Base-by-base conservation (phyloP, 2,113 vertebrate genomes). In the Telmatochromis sp. region DNA sequence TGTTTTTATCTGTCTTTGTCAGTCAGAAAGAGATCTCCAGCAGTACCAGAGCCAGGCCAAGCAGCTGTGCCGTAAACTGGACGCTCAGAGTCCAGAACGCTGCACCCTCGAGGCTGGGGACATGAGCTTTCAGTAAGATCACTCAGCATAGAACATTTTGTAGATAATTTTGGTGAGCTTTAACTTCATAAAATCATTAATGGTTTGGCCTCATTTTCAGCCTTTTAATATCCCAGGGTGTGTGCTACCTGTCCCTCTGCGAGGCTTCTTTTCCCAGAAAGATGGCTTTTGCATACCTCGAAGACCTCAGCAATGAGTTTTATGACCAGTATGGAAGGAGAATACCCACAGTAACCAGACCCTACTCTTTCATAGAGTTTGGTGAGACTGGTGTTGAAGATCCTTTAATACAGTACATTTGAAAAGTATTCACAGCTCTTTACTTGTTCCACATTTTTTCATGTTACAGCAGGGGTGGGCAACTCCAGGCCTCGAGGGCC, bases 361-460 rank as follows among this genome's bases (percentile, higher is more conserved):
- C 98, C 1, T 99, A 99, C 92, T 98, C 98, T 84, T 99, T 99
- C 96, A 99, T 99, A 42, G 98, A 99, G 92, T 99, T 99, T 92
- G 99, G 99, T 99, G 93, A 91, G 86, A 35, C 11, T 9, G 0
- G 9, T 78, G 73, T 51, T 49, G 17, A 78, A 31, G 0, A 28
- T 28, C 9, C 5, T 70, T 3, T n/a, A 33, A 28, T 79, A 51
- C 33, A 68, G 33, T 37, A 7, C 60, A 37, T 37, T 21, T 68
- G 10, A 37, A 37, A 37, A 37, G 33, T 21, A 68, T 68, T 68
- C 60, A 2, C 19, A 68, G 19, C 33, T 3, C 60, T 68, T 37
- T 68, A 21, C 60, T 68, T 68, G 60, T 68, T 21, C 19, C 60
- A 68, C 11, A 68, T 13, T 21, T 68, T 65, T 0, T 65, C 60